A percentile compares a stretch with the other conserved stretches of the same genome.
These are phyloP conservation scores for Platygyra sinensis DNA, from an alignment of 64 coral and sea anemone genomes.

Conservation along the genomic window DNA sequence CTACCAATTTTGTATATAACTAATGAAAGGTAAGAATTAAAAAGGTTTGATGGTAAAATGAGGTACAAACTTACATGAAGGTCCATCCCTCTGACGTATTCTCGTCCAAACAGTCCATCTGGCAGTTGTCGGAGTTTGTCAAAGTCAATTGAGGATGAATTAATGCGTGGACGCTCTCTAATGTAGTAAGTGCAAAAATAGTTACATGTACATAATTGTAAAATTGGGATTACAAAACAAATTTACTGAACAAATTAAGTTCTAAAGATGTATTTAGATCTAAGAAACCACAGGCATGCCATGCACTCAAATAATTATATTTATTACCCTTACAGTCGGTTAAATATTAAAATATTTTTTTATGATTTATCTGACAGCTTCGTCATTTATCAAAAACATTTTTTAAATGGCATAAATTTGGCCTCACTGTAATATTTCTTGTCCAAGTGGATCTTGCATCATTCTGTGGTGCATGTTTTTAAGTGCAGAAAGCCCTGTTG, in stretches of 20 bases:
- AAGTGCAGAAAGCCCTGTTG: slow-evolving; percentile 79
- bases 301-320: too few species aligned
- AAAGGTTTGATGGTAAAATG: background rate
- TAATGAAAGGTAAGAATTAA: background rate
- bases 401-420: background rate
- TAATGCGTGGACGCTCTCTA: slow-evolving; percentile 33
- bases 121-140: slow-evolving; percentile 70
- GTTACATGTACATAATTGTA: too few species aligned
- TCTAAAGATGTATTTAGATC: background rate
- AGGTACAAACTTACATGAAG: slow-evolving; percentile 70
- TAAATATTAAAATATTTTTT: too few species aligned
- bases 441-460: slow-evolving; percentile 69
- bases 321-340: too few species aligned
- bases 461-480: slow-evolving; percentile 73
- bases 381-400: too few species aligned
- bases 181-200: too few species aligned
- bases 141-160: slow-evolving; percentile 28
- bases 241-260: too few species aligned
- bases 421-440: slow-evolving; percentile 80
- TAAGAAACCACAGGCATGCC: background rate
- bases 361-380: too few species aligned
- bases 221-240: too few species aligned
- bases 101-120: slow-evolving; percentile 90
- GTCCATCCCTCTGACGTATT: slow-evolving; percentile 89
- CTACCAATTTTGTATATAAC: too few species aligned